Evolutionary conservation across 2,797 vertebrate species (phyloP).

Genomic region (Aeoliscus strigatus): DNA sequence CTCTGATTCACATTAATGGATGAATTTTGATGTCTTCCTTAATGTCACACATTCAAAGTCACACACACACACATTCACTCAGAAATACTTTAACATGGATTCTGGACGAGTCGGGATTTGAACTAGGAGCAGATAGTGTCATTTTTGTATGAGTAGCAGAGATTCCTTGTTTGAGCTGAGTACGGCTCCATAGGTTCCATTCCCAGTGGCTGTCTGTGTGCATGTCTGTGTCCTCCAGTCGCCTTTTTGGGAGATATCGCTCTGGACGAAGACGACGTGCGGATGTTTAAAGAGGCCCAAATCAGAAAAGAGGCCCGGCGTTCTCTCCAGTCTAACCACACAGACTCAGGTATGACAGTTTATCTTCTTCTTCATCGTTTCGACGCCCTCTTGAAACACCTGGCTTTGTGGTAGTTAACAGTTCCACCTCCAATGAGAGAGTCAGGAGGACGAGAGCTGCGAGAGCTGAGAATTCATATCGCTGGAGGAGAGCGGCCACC

Average conservation of each 20-base stretch:
- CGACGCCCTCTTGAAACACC: conserved; percentile 4
- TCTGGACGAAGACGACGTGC: conserved; percentile 92
- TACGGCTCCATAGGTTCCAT: no score
- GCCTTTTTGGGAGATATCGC: conserved; percentile 97
- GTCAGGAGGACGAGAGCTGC: conserved; percentile 50
- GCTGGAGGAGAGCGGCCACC: conserved; percentile 83
- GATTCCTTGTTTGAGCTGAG: no score
- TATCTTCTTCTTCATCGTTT: no score
- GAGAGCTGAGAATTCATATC: conserved; percentile 67
- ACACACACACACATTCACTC: no score
- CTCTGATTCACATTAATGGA: no score
- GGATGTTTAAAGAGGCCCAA: conserved; percentile 82
- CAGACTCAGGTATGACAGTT: conserved; percentile 73
- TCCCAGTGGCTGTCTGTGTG: conserved; percentile 30
- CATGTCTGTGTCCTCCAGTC: conserved; percentile 73
- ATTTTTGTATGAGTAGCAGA: no score
- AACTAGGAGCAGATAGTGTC: no score
- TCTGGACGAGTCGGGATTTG: no score
- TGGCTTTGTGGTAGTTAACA: no score
- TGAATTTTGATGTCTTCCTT: no score
- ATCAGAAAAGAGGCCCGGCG: conserved; percentile 77
- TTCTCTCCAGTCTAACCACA: conserved; percentile 68
- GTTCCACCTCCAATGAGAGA: conserved; percentile 37
- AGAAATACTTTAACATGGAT: no score
- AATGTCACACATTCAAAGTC: no score